phyloP scores from a whole-genome alignment of 2,797 vertebrate genomes.

The Erethizon dorsatum region DNA sequence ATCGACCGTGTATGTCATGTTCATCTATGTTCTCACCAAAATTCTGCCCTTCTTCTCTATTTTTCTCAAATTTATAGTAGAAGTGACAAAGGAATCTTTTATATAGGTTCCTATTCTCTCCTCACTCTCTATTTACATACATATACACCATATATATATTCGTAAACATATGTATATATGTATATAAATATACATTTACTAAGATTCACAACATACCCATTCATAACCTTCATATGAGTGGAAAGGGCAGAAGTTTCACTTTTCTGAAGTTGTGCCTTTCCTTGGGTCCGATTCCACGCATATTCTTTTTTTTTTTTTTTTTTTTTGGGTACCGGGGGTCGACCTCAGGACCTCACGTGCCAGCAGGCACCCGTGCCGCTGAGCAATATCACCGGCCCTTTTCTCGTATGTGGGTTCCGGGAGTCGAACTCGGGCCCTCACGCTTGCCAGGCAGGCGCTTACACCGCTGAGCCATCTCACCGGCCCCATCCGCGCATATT shows the following conservation, averaged over 20 bases:
- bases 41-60: not conserved
- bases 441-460: too few relatives aligned
- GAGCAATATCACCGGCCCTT: too few relatives aligned
- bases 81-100: not conserved
- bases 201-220: not conserved
- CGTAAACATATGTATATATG: not conserved
- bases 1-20: not conserved
- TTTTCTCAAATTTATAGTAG: not conserved
- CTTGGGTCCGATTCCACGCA: slow-evolving; percentile 36
- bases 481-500: not conserved
- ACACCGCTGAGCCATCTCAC: too few relatives aligned
- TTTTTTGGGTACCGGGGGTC: too few relatives aligned
- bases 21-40: not conserved
- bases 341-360: too few relatives aligned
- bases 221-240: not conserved
- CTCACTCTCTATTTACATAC: not conserved
- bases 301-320: too few relatives aligned
- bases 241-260: not conserved
- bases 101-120: not conserved
- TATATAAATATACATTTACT: not conserved
- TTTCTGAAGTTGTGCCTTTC: not conserved
- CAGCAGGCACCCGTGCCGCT: too few relatives aligned
- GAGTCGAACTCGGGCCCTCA: too few relatives aligned
- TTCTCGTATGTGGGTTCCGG: too few relatives aligned
- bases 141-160: too few relatives aligned